These are phyloP conservation scores for Sebastes nivosus DNA, from an alignment of 2,797 vertebrate species.

Conservation along the genomic window DNA sequence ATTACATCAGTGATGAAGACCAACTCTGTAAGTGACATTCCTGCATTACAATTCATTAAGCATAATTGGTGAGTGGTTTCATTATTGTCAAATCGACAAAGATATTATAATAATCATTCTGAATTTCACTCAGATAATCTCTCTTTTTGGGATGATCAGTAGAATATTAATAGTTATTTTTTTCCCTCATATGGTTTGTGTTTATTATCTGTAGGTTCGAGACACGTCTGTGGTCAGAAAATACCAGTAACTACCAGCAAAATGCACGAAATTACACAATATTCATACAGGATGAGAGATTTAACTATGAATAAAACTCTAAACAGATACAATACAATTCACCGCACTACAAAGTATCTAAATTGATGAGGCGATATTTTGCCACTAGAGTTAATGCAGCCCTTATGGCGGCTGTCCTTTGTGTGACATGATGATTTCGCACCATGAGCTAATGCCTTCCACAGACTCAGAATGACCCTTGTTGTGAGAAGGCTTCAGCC, in stretches of 20 bases:
- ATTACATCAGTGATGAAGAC: slow-evolving; percentile 40
- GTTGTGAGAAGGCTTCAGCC: slow-evolving; percentile 57
- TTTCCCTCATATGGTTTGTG: slow-evolving; percentile 42
- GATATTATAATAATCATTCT: slow-evolving; percentile 66
- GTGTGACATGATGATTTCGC: slow-evolving; percentile 57
- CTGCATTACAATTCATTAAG: slow-evolving; percentile 64
- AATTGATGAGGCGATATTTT: slow-evolving; percentile 25
- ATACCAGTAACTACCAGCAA: neutral
- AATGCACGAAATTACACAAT: neutral
- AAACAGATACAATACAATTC: neutral
- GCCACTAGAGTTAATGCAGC: slow-evolving; percentile 36
- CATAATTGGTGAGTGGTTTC: slow-evolving; percentile 56
- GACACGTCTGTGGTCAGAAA: neutral
- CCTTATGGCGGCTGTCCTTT: slow-evolving; percentile 58
- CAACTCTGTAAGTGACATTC: slow-evolving; percentile 44
- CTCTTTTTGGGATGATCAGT: slow-evolving; percentile 61
- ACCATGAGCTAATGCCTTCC: slow-evolving; percentile 62
- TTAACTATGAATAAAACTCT: neutral
- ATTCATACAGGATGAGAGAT: slow-evolving; percentile 6
- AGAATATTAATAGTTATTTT: slow-evolving; percentile 71
- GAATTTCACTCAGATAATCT: slow-evolving; percentile 76
- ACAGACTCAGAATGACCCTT: slow-evolving; percentile 51
- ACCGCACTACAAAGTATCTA: neutral
- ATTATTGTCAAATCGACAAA: slow-evolving; percentile 60
- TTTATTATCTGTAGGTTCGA: slow-evolving; percentile 16